Percentiles rank a stretch among this genome's conserved stretches.
Evolutionary conservation across 2,797 vertebrate genomes (phyloP).

Genomic region (Hemibagrus guttatus): DNA sequence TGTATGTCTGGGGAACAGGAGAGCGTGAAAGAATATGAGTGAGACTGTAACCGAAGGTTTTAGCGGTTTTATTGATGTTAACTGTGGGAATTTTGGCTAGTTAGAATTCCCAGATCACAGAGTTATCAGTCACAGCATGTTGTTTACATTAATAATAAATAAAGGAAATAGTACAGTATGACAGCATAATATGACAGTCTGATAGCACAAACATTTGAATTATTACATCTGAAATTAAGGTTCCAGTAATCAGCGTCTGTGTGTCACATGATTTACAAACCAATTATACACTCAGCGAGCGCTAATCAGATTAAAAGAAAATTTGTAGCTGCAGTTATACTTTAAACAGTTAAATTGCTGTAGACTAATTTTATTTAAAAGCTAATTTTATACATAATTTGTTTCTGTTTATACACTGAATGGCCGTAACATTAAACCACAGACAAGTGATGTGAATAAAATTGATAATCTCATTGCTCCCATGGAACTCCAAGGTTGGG

Average conservation of each 20-base stretch:
- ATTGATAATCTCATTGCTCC: too few species aligned
- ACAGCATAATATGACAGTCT: not conserved
- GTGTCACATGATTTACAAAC: not conserved
- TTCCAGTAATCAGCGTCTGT: not conserved
- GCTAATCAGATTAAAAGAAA: not conserved
- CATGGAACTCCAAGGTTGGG: too few species aligned
- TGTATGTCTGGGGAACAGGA: not conserved
- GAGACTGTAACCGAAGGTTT: not conserved
- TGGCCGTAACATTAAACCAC: too few species aligned
- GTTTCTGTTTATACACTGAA: not conserved
- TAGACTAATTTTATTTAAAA: not conserved
- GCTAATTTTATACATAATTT: not conserved
- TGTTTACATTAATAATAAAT: not conserved
- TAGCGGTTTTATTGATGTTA: not conserved
- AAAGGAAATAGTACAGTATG: not conserved
- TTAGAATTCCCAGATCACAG: not conserved
- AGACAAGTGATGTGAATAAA: too few species aligned
- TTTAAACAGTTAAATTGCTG: not conserved
- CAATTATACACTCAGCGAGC: not conserved
- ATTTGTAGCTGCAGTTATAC: not conserved
- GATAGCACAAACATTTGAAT: not conserved
- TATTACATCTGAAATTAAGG: not conserved
- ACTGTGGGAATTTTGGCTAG: not conserved
- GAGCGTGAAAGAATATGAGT: not conserved
- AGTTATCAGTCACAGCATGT: not conserved